These are phyloP conservation scores for Vanacampus margaritifer DNA, from an alignment of 2,113 vertebrate species.

Conservation along the genomic window DNA sequence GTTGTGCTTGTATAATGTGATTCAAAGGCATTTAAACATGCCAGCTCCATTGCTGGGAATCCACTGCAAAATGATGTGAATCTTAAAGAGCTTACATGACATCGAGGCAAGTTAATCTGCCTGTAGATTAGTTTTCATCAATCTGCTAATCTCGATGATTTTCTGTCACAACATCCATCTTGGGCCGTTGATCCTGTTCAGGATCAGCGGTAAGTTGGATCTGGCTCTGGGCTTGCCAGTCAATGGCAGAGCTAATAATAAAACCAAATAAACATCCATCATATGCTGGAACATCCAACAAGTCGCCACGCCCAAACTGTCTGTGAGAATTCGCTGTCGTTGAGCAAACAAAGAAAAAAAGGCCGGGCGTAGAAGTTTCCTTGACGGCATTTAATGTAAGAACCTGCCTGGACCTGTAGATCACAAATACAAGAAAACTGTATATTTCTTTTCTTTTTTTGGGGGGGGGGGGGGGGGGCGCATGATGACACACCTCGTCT, in stretches of 20 bases:
- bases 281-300: not conserved
- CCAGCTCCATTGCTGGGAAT: not conserved
- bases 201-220: not conserved
- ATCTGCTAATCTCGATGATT: not conserved
- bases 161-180: not conserved
- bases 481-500: not conserved
- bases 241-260: not conserved
- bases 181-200: not conserved
- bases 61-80: not conserved
- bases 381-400: constrained; percentile 3
- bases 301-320: constrained; percentile 27
- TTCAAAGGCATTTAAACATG: not conserved
- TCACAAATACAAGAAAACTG: not conserved
- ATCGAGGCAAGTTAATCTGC: not conserved
- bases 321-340: constrained; percentile 12
- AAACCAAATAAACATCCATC: not conserved
- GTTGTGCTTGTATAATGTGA: not conserved
- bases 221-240: not conserved
- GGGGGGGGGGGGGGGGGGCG: too few species aligned
- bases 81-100: not conserved
- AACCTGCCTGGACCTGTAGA: constrained; percentile 41
- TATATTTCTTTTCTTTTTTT: not conserved
- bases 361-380: constrained; percentile 8
- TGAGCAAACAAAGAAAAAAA: constrained; percentile 15
- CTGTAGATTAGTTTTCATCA: not conserved